Evolutionary conservation across 2,797 vertebrate species (phyloP), one percentile per base, ranked within the genome.

Genomic region (Rhodeus uyekii): DNA sequence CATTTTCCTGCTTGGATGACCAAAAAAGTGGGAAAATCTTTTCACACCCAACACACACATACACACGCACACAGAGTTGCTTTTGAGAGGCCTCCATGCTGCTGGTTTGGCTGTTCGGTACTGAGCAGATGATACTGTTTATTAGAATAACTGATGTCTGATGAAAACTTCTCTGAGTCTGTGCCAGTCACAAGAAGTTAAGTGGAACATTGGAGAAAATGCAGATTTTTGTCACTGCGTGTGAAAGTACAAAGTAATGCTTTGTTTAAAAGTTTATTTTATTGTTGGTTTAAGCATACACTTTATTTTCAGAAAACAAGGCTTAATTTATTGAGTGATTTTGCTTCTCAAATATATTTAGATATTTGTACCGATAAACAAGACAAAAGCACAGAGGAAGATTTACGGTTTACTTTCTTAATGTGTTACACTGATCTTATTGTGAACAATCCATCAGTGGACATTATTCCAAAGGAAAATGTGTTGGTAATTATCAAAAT

Each of bases 1-100:
- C 93, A 94, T 94, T 94, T 94, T 94, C 93, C 91, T 92, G 92
- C 92, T 93, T 89, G 92, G 92, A 92, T 93, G 92, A 92, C 91
- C 93, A 91, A 87, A 87, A 93, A 89, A 89, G 92, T 93, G 92
- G 93, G 92, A 94, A 94, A 93, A 94, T 93, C 88, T 89, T 93
- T 93, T 94, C 92, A 93, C 91, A 93, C 92, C 91, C 92, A 93
- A 92, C 85, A 87, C 88, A 92, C 89, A 92, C 88, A 90, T 85
- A 87, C 58, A 74, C 42, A 80, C 42, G 38, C 61, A 36, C 60
- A 48, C 42, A 38, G 78, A 92, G 92, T 92, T 88, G 89, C 87
- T 91, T 90, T 93, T 92, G 92, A 93, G 90, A 86, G 83, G 88
- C 84, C 90, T 93, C 90, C 92, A 92, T 90, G 90, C 85, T 83